Evolutionary conservation across 2,113 vertebrate species (phyloP), one percentile per base, ranked within the genome.

Genomic region (Stercorarius parasiticus): DNA sequence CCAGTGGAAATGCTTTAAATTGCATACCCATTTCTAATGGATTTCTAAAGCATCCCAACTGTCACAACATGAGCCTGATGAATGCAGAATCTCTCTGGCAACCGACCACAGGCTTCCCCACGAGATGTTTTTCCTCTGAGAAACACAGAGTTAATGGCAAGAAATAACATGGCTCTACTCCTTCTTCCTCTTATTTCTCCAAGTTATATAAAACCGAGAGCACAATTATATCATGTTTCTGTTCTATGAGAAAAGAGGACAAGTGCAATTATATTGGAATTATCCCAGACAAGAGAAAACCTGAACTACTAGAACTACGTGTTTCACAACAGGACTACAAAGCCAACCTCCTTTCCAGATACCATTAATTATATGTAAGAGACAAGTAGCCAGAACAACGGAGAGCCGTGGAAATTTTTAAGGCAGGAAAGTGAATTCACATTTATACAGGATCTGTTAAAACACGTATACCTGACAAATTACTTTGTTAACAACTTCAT

Each of bases 231-330:
- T 52, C 56, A 20, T 5, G 56, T 47, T 92, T 92, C 45, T 86
- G 25, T 81, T 92, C 64, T 81, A 36, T 5, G 30, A 93, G 73
- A 95, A 79, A 74, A 80, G 45, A 83, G 18, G 45, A 50, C 15
- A 81, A 91, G 83, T 42, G 86, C 42, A 92, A 92, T 92, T 71
- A 67, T 55, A 74, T 42, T 52, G 52, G 61, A 94, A 95, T 95
- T 92, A 95, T 76, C 61, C 42, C 65, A 87, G 80, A 36, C 50
- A 70, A 81, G 80, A 95, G 43, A 94, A 97, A 95, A 95, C 88
- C 80, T 94, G 86, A 96, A 94, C 76, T 93, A 90, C 88, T 47
- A 74, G 88, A 92, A 92, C 29, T 43, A 52, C 43, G 0, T 12
- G 82, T 92, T 95, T 92, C 59, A 55, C 79, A 90, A 90, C 30